phyloP scores from a whole-genome alignment of 2,797 vertebrate species.

The Premnoplex brunnescens region DNA sequence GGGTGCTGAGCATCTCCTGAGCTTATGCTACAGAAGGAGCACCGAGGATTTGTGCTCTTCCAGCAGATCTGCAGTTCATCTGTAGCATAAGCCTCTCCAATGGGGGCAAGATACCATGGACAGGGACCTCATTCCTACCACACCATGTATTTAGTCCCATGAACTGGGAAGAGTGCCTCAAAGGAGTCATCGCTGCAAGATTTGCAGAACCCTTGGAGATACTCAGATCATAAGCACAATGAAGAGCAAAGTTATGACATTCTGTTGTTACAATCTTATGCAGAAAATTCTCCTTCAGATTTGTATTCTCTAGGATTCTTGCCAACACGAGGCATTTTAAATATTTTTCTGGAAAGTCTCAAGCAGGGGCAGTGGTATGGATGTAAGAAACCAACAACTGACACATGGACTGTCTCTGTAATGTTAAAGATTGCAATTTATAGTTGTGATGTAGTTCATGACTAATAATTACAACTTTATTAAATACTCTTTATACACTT shows the following conservation, averaged over 20 bases:
- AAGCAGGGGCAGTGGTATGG: not conserved
- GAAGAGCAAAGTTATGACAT: not conserved
- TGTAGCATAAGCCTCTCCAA: not conserved
- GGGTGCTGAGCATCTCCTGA: not conserved
- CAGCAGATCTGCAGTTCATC: not conserved
- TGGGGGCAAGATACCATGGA: not conserved
- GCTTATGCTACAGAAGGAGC: not conserved
- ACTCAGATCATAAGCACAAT: not conserved
- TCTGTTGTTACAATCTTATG: not conserved
- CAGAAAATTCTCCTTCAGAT: not conserved
- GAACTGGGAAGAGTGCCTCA: not conserved
- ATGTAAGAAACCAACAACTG: not conserved
- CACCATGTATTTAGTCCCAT: accelerated
- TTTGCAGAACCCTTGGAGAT: not conserved
- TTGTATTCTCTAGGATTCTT: not conserved
- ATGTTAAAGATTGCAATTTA: conserved; percentile 7
- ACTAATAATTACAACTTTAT: conserved; percentile 27
- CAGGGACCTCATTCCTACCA: not conserved
- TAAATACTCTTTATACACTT: not conserved
- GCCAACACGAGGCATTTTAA: not conserved
- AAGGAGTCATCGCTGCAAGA: not conserved
- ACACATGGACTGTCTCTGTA: not conserved
- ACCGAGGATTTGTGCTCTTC: not conserved
- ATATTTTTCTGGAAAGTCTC: not conserved
- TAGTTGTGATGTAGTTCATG: not conserved